A percentile compares a stretch with the other conserved stretches of the same genome.
phyloP scores from a whole-genome alignment of 1,140 invertebrate species.

The Euura saliciscinereae region DNA sequence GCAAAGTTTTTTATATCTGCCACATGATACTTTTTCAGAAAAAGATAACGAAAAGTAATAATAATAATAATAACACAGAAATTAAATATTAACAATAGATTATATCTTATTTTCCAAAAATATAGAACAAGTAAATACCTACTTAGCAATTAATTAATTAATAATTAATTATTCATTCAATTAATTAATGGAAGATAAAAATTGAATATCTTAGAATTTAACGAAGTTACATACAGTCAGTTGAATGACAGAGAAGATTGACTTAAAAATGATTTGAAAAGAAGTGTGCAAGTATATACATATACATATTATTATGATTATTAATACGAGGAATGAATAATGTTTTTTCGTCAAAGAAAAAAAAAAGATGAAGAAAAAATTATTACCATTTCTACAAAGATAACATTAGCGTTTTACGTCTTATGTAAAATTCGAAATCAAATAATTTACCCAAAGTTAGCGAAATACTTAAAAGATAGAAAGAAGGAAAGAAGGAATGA shows the following conservation, averaged over 20 bases:
- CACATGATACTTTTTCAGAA: neutral
- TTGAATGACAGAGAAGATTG: neutral
- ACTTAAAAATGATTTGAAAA: neutral
- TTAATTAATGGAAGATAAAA: neutral
- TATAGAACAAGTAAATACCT: neutral
- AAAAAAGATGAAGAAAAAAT: no score
- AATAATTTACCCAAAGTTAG: neutral
- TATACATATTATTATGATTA: no score
- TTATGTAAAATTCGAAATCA: neutral
- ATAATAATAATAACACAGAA: neutral
- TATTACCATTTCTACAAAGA: no score
- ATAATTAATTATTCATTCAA: neutral
- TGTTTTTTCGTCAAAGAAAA: no score
- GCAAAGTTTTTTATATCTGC: neutral
- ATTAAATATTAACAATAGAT: no score
- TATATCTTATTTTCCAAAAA: constrained; percentile 4
- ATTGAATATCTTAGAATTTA: neutral
- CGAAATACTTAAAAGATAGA: neutral
- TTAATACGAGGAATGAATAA: no score
- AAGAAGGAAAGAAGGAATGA: neutral
- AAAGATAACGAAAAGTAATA: neutral
- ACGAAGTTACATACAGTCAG: neutral
- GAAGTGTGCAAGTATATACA: neutral
- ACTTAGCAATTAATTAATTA: neutral
- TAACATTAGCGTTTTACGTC: no score